Percentiles rank a stretch among this genome's conserved stretches.
These are phyloP conservation scores for Tridacna gigas DNA, from an alignment of 2,888 invertebrate species.

Conservation along the genomic window DNA sequence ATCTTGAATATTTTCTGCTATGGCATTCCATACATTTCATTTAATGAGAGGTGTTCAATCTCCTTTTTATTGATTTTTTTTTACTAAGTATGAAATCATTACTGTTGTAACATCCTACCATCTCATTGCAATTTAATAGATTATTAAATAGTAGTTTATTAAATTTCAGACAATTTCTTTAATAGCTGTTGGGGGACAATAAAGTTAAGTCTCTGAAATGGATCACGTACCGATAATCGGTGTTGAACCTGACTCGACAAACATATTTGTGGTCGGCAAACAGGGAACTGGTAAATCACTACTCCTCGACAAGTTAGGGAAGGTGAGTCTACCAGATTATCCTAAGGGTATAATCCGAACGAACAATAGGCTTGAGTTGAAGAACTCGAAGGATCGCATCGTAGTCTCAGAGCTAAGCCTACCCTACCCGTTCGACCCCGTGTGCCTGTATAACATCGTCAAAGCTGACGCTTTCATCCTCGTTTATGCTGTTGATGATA, in stretches of 20 bases:
- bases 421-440: not conserved
- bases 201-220: no score
- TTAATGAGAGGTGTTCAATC: no score
- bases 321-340: not conserved
- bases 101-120: no score
- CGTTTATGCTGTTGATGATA: constrained; percentile 6
- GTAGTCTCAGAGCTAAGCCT: not conserved
- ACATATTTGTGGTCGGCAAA: not conserved
- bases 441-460: not conserved
- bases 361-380: not conserved
- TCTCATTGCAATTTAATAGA: no score
- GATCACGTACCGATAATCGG: no score
- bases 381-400: not conserved
- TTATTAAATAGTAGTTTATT: no score
- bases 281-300: constrained; percentile 1
- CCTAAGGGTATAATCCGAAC: not conserved
- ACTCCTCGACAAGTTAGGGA: not conserved
- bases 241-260: not conserved
- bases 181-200: no score
- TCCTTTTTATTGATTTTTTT: no score
- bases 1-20: no score
- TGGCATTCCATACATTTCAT: no score
- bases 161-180: no score
- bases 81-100: no score
- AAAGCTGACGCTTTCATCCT: constrained; percentile 15